Evolutionary conservation across 2,113 vertebrate species (phyloP).

Genomic region (Campylomormyrus tamandua): DNA sequence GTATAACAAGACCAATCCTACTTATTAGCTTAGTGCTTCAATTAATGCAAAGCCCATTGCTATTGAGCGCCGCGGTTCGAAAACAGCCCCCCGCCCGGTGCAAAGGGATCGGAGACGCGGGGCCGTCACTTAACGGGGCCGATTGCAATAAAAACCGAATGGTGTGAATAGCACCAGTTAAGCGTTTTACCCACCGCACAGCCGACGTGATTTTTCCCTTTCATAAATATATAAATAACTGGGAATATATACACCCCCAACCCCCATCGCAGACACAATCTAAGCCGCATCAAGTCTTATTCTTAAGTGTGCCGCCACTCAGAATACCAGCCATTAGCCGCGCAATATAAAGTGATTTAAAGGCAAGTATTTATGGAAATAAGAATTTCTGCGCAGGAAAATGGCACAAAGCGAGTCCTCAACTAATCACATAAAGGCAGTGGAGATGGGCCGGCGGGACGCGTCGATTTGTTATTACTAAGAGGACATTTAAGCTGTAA

Average conservation of each 20-base stretch:
- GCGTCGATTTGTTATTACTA: conserved; percentile 3
- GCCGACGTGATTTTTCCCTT: conserved; percentile 41
- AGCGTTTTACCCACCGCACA: conserved; percentile 31
- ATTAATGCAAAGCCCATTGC: conserved; percentile 94
- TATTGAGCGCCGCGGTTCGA: conserved; percentile 88
- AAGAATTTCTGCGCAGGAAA: conserved; percentile 48
- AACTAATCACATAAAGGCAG: conserved; percentile 15
- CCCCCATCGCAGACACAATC: conserved; percentile 48
- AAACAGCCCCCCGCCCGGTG: conserved; percentile 78
- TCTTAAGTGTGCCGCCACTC: conserved; percentile 59
- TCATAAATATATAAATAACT: conserved; percentile 62
- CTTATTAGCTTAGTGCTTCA: conserved; percentile 99
- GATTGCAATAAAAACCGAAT: conserved; percentile 60
- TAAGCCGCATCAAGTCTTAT: conserved; percentile 44
- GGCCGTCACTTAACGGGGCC: conserved; percentile 80
- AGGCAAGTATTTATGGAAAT: conserved; percentile 69
- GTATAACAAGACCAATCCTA: conserved; percentile 97
- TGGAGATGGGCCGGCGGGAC: background rate
- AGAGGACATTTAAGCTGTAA: conserved; percentile 18
- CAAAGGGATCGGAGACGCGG: conserved; percentile 73
- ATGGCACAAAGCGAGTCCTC: conserved; percentile 41
- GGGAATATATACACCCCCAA: conserved; percentile 38
- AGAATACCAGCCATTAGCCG: conserved; percentile 60
- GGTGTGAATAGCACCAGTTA: conserved; percentile 28
- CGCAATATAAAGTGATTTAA: conserved; percentile 64